Conservation (phyloP, 2,888 invertebrate species). For the Ophioninae sp. region DNA sequence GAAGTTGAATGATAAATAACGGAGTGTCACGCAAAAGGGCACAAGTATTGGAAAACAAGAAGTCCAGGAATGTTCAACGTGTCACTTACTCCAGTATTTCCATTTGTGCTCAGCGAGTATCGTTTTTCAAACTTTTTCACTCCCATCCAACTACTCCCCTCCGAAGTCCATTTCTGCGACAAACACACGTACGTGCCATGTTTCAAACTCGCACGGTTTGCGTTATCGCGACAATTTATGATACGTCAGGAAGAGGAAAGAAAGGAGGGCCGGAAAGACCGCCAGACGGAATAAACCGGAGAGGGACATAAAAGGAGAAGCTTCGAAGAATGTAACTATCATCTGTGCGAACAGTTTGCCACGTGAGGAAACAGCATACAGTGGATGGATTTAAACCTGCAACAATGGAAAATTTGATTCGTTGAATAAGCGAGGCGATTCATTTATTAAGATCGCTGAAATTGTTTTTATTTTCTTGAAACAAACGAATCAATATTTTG, state of each 20-base stretch:
- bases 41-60: not conserved
- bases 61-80: constrained; percentile 10
- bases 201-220: not conserved
- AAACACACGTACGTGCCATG: not conserved
- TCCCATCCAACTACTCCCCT: not conserved
- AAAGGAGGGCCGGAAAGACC: no score
- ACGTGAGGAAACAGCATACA: constrained; percentile 94
- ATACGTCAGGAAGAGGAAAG: not conserved
- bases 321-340: constrained; percentile 67
- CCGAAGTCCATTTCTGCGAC: not conserved
- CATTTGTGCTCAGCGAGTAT: not conserved
- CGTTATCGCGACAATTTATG: constrained; percentile 9
- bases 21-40: constrained; percentile 29
- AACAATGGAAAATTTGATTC: constrained; percentile 68
- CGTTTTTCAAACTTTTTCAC: constrained; percentile 35
- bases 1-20: constrained; percentile 6
- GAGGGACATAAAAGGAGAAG: constrained; percentile 1
- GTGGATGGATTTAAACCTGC: constrained; percentile 93
- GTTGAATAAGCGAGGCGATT: no score
- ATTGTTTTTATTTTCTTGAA: no score
- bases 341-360: constrained; percentile 88
- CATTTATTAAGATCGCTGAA: no score
- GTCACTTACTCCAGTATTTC: constrained; percentile 9
- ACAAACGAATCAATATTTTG: no score
- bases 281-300: no score